Evolutionary conservation across 2,888 invertebrate species (phyloP).

Genomic region (Acleris sparsana): DNA sequence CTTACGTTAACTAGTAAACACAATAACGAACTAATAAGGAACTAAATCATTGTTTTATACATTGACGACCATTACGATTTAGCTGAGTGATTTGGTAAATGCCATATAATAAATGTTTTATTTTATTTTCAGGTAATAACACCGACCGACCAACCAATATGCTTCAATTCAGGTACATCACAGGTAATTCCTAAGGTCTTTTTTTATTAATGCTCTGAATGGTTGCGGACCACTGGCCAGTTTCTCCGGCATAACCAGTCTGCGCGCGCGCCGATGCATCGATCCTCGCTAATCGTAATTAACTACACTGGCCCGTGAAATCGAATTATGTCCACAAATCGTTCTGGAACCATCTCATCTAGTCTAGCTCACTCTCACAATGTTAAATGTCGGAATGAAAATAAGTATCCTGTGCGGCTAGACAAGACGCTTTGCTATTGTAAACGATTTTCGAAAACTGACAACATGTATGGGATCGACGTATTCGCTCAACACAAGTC

Average conservation of each 20-base stretch:
- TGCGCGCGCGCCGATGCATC: conserved; percentile 59
- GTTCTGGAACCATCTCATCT: conserved; percentile 59
- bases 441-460: too few relatives aligned
- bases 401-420: background rate
- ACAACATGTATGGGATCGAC: too few relatives aligned
- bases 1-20: too few relatives aligned
- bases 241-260: conserved; percentile 77
- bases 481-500: too few relatives aligned
- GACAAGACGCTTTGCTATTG: too few relatives aligned
- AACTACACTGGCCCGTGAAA: conserved; percentile 73
- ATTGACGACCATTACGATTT: background rate
- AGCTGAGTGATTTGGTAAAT: background rate
- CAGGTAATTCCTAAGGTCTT: background rate
- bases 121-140: conserved; percentile 58
- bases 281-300: conserved; percentile 75
- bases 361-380: conserved; percentile 24
- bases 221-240: conserved; percentile 65
- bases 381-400: conserved; percentile 7
- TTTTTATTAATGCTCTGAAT: conserved; percentile 60
- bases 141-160: conserved; percentile 3
- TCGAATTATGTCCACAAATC: conserved; percentile 72
- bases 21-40: too few relatives aligned
- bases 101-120: background rate
- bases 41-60: too few relatives aligned
- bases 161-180: conserved; percentile 17